Percentiles rank a stretch among this genome's conserved stretches.
Evolutionary conservation across 1,140 invertebrate genomes (phyloP).

Genomic region (Alviniconcha marisindica): DNA sequence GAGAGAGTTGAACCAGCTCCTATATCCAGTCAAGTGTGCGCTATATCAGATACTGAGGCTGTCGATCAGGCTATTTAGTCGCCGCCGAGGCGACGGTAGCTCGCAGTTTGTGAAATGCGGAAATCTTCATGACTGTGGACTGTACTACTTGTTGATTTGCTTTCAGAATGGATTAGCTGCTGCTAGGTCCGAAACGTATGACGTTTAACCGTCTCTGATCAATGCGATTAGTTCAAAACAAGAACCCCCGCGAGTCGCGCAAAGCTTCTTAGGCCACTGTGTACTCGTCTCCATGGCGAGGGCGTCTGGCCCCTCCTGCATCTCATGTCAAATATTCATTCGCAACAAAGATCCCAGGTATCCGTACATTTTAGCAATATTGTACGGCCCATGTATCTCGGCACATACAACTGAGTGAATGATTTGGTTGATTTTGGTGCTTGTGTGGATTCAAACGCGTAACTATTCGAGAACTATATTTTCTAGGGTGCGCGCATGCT

Average conservation of each 20-base stretch:
- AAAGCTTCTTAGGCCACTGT: slow-evolving; percentile 25
- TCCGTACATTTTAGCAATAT: not conserved
- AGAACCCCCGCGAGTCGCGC: not conserved
- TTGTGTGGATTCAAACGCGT: not conserved
- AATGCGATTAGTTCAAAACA: slow-evolving; percentile 4
- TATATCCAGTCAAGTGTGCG: no score
- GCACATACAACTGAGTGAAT: not conserved
- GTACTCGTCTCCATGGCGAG: slow-evolving; percentile 47
- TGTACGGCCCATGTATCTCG: not conserved
- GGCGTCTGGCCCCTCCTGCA: not conserved
- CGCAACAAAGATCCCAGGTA: not conserved
- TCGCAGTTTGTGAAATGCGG: no score
- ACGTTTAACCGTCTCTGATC: not conserved
- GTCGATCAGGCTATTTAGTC: no score
- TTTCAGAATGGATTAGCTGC: no score
- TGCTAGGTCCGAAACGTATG: no score
- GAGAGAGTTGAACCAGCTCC: no score
- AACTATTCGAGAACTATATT: not conserved
- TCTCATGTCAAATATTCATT: slow-evolving; percentile 23
- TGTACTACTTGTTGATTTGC: no score
- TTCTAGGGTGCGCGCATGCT: not conserved
- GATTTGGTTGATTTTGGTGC: not conserved
- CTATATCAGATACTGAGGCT: no score
- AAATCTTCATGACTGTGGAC: not conserved
- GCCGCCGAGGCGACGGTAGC: not conserved